Evolutionary conservation across 2,113 vertebrate species (phyloP).

Genomic region (Oncorhynchus mykiss): DNA sequence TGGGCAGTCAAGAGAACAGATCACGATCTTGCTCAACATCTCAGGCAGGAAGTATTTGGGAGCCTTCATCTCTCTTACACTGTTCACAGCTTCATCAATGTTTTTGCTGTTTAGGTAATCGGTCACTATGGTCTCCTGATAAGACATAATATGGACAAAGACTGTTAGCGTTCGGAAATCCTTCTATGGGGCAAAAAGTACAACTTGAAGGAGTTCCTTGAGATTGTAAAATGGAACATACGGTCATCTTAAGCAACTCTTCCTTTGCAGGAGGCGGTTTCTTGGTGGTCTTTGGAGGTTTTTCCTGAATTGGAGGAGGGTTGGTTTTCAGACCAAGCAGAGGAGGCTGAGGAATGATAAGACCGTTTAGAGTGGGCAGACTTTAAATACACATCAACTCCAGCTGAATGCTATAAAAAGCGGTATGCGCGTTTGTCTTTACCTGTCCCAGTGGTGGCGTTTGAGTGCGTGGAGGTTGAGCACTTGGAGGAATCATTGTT

Average conservation of each 20-base stretch:
- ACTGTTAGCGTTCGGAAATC: not conserved
- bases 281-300: constrained; percentile 95
- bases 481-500: constrained; percentile 95
- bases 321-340: constrained; percentile 99
- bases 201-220: not conserved
- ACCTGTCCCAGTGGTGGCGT: constrained; percentile 99
- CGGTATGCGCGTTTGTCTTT: not conserved
- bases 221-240: constrained; percentile 60
- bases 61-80: constrained; percentile 92
- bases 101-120: constrained; percentile 92
- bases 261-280: constrained; percentile 95
- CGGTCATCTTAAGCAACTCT: constrained; percentile 94
- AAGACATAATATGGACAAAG: not conserved
- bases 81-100: constrained; percentile 84
- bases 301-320: constrained; percentile 98
- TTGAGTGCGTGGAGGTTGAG: constrained; percentile 94
- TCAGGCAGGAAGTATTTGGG: constrained; percentile 97
- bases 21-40: constrained; percentile 93
- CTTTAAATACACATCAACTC: not conserved
- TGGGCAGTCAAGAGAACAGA: constrained; percentile 89
- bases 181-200: not conserved
- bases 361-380: not conserved
- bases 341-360: constrained; percentile 76
- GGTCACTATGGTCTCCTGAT: constrained; percentile 88
- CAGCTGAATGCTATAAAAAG: not conserved